Conservation (phyloP, 1,140 invertebrate genomes). For the Oscheius sp. region DNA sequence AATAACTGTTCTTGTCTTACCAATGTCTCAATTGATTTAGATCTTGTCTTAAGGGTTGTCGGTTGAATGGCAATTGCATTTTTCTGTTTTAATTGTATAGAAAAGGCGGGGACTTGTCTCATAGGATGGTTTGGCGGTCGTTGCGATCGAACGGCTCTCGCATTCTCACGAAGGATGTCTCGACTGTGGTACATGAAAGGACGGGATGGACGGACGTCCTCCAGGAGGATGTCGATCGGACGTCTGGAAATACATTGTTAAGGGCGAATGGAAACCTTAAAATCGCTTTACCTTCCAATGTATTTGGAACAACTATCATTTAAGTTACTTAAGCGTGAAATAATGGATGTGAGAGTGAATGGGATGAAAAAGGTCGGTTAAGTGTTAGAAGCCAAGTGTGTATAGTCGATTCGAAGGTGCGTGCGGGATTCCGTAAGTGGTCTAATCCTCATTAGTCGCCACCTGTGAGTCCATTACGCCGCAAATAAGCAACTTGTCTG, state of each 20-base stretch:
- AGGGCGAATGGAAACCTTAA: not conserved
- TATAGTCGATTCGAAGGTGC: too few species aligned
- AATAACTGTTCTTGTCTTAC: not conserved
- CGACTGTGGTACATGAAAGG: slow-evolving; percentile 2
- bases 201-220: not conserved
- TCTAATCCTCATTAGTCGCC: too few species aligned
- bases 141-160: not conserved
- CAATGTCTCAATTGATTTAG: not conserved
- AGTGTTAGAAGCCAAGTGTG: too few species aligned
- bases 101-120: slow-evolving; percentile 18
- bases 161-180: not conserved
- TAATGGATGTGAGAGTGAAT: too few species aligned
- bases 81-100: slow-evolving; percentile 3
- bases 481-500: not conserved
- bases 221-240: not conserved
- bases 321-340: too few species aligned
- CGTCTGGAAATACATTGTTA: not conserved
- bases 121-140: not conserved
- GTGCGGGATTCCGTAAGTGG: too few species aligned
- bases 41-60: slow-evolving; percentile 5
- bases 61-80: slow-evolving; percentile 20
- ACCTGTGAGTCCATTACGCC: not conserved
- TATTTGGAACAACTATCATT: not conserved
- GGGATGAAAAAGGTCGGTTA: too few species aligned
- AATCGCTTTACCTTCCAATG: not conserved